A percentile compares a stretch with the other conserved stretches of the same genome.
These are phyloP conservation scores for Heteractis magnifica DNA, from an alignment of 92 coral and sea anemone genomes.

Conservation along the genomic window DNA sequence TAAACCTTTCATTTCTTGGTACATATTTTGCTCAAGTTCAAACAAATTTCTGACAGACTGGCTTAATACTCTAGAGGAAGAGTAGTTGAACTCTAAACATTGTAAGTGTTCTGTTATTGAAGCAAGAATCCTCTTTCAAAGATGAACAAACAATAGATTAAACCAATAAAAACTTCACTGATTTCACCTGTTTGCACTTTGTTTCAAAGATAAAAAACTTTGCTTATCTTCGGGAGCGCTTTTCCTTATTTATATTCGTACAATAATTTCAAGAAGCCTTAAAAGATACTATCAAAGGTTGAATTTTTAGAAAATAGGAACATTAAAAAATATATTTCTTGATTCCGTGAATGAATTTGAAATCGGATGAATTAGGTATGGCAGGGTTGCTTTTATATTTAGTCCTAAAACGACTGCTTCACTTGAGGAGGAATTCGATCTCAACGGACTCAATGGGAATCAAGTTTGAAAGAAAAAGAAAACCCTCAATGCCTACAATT, in stretches of 20 bases:
- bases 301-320: constrained; percentile 7
- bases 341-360: constrained; percentile 5
- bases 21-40: background rate
- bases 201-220: constrained; percentile 16
- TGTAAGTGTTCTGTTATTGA: constrained; percentile 38
- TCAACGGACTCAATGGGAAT: constrained; percentile 1
- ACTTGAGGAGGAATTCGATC: background rate
- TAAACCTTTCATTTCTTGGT: background rate
- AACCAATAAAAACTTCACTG: constrained; percentile 20
- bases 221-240: constrained; percentile 15
- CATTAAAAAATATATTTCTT: background rate
- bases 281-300: constrained; percentile 26
- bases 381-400: background rate
- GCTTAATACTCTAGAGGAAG: constrained; percentile 9
- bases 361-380: background rate
- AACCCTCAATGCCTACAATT: constrained; percentile 15
- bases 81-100: constrained; percentile 26
- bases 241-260: constrained; percentile 12
- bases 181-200: constrained; percentile 22
- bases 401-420: constrained; percentile 2
- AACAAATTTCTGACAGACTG: constrained; percentile 11
- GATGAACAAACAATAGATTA: constrained; percentile 27
- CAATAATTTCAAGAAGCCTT: constrained; percentile 24
- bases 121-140: constrained; percentile 32
- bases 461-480: constrained; percentile 6